Evolutionary conservation across 2,888 invertebrate genomes (phyloP), one percentile per base, ranked within the genome.

Genomic region (Sinotaia quadrata): DNA sequence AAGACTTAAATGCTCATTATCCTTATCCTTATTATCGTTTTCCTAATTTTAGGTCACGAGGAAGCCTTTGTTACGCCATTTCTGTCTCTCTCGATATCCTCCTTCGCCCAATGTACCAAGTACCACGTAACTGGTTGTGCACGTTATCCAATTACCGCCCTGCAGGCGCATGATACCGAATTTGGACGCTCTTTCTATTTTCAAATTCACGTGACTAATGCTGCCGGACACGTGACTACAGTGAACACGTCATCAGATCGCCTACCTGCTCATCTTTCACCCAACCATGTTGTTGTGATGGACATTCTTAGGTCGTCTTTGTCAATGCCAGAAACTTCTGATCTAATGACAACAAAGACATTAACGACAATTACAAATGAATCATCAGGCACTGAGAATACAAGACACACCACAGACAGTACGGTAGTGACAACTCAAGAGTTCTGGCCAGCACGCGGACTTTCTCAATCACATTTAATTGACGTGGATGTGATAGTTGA

Each of bases 191-290:
- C 56, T 12, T 75, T 68, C 41, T 60, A 62, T 47, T 68, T 72
- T 24, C 68, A 74, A 37, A 56, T 77, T 0, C 69, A 75, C 52
- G 71, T 72, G 15, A 74, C 61, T 54, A 75, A 77, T 44, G 69
- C 67, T 41, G 77, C 74, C 1, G 75, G 74, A 18, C 74, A 75
- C 51, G 71, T 68, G 44, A 68, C 68, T 12, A 61, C 60, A 8
- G 54, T 73, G 2, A 59, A 61, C 29, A 70, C 68, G 10, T 36
- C 63, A 21, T 31, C 49, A 4, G 44, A 72, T 18, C 24, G 31
- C 8, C 33, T 76, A 15, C 73, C 75, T 1, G 61, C 73, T 15
- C 31, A 56, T 10, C 67, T 56, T 44, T 68, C 71, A 15, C 73
- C 73, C 4, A 27, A 59, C 2, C 44, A 37, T 0, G 75, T 68